phyloP scores from a whole-genome alignment of 2,888 invertebrate species.

The Hemicrepidius hirtus region DNA sequence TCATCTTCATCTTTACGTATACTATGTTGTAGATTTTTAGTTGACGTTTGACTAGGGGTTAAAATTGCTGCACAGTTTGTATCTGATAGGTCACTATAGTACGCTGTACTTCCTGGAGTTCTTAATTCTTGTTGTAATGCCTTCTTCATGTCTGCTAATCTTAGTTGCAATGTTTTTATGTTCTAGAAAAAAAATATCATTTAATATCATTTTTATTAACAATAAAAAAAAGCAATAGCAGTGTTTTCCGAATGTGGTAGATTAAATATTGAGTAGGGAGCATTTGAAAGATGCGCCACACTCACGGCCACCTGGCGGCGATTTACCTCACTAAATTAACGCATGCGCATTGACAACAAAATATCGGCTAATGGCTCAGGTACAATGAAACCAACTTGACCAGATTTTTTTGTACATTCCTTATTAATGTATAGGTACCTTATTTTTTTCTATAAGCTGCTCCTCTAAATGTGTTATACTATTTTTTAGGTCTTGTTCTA shows the following conservation, averaged over 20 bases:
- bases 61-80: constrained; percentile 76
- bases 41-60: constrained; percentile 76
- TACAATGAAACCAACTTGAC: too few relatives aligned
- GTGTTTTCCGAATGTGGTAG: too few relatives aligned
- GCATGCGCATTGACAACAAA: too few relatives aligned
- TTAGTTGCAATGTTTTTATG: constrained; percentile 91
- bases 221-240: too few relatives aligned
- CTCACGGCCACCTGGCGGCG: too few relatives aligned
- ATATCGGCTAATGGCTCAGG: too few relatives aligned
- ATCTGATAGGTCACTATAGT: constrained; percentile 75
- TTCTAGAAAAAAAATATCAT: constrained; percentile 75
- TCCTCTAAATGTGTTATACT: constrained; percentile 76
- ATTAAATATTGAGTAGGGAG: too few relatives aligned
- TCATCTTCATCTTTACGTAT: constrained; percentile 75
- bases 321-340: too few relatives aligned
- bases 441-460: constrained; percentile 79
- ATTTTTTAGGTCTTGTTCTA: constrained; percentile 73
- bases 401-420: too few relatives aligned
- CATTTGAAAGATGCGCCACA: too few relatives aligned
- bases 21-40: constrained; percentile 69
- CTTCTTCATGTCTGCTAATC: constrained; percentile 92
- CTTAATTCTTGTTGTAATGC: constrained; percentile 91
- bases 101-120: constrained; percentile 70
- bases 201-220: too few relatives aligned
- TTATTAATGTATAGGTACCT: too few relatives aligned